Conservation (phyloP, 2,888 invertebrate species). For the Pecten maximus region DNA sequence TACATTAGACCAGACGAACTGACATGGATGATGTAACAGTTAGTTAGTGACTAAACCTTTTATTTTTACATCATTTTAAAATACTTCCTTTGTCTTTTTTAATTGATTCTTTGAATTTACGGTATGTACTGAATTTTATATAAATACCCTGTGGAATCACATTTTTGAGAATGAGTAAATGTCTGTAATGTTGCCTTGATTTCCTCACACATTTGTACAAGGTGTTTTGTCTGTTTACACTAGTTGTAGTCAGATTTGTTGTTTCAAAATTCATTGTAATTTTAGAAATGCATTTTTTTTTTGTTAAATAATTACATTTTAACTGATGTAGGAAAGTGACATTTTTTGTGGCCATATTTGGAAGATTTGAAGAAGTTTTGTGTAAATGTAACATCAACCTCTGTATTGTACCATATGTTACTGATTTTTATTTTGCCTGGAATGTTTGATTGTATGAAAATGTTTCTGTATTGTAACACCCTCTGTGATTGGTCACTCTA, state of each 20-base stretch:
- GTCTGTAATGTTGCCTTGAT: background rate
- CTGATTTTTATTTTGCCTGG: background rate
- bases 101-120: background rate
- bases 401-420: background rate
- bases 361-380: no score
- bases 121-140: slow-evolving; percentile 16
- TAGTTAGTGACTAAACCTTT: background rate
- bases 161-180: background rate
- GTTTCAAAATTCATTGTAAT: background rate
- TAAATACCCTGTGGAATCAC: background rate
- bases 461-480: background rate
- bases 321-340: no score
- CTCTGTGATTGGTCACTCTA: slow-evolving; percentile 1
- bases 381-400: no score
- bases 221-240: background rate
- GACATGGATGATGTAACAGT: background rate
- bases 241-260: background rate
- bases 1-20: background rate
- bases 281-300: no score
- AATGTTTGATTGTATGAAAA: background rate
- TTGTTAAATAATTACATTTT: no score
- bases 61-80: background rate
- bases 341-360: no score
- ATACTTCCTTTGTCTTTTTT: background rate
- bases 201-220: background rate